A percentile compares a stretch with the other conserved stretches of the same genome.
phyloP scores from a whole-genome alignment of 2,888 invertebrate genomes.

The Trachelus iudaicus region DNA sequence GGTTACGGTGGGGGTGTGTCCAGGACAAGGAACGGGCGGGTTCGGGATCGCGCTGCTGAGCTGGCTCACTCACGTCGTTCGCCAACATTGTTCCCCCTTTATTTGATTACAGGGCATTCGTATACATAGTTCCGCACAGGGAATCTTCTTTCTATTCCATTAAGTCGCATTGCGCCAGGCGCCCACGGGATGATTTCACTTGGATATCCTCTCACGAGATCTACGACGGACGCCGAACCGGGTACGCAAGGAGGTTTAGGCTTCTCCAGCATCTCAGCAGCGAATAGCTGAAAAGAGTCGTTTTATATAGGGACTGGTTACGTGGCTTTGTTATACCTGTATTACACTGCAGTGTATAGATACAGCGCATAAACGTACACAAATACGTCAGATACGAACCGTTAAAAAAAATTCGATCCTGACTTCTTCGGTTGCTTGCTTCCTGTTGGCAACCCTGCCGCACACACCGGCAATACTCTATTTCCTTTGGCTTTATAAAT shows the following conservation, averaged over 20 bases:
- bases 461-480: background rate
- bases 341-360: background rate
- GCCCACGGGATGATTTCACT: slow-evolving; percentile 1
- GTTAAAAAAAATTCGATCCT: background rate
- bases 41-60: slow-evolving; percentile 62
- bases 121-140: slow-evolving; percentile 57
- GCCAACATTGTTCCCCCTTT: slow-evolving; percentile 63
- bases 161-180: slow-evolving; percentile 35
- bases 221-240: background rate
- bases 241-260: background rate
- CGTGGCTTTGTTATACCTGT: background rate
- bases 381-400: background rate
- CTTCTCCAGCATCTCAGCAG: background rate
- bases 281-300: background rate
- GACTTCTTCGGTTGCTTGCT: background rate
- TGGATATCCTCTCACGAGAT: background rate
- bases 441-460: background rate
- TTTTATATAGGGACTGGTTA: background rate
- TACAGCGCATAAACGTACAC: background rate
- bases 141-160: slow-evolving; percentile 49
- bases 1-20: slow-evolving; percentile 65
- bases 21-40: slow-evolving; percentile 66
- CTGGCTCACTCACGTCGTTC: slow-evolving; percentile 59
- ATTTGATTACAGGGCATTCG: slow-evolving; percentile 65
- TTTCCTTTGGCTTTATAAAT: slow-evolving; percentile 50